Evolutionary conservation across 2,888 invertebrate genomes (phyloP).

Genomic region (Sesamia inferens): DNA sequence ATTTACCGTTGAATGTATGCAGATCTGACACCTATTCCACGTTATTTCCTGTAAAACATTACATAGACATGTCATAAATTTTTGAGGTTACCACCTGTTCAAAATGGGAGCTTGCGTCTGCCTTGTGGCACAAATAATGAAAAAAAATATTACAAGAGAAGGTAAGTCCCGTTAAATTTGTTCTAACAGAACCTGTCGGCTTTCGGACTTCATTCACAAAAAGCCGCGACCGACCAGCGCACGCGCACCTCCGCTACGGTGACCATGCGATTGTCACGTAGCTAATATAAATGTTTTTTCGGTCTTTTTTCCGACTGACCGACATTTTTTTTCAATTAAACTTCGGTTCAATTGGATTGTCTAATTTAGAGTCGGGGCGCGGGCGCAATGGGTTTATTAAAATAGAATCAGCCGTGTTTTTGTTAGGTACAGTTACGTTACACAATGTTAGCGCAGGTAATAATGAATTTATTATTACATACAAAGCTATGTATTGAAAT

Average conservation of each 20-base stretch:
- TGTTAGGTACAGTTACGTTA: slow-evolving; percentile 61
- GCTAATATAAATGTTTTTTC: slow-evolving; percentile 72
- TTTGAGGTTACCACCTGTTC: slow-evolving; percentile 65
- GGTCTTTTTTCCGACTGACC: slow-evolving; percentile 65
- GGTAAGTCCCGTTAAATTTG: slow-evolving; percentile 85
- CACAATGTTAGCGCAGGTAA: slow-evolving; percentile 46
- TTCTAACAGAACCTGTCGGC: slow-evolving; percentile 84
- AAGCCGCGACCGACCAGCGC: slow-evolving; percentile 81
- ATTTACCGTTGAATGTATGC: slow-evolving; percentile 36
- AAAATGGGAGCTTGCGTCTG: slow-evolving; percentile 67
- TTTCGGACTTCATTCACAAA: slow-evolving; percentile 84
- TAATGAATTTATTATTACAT: slow-evolving; percentile 49
- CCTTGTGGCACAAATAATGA: slow-evolving; percentile 70
- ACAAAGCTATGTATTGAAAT: slow-evolving; percentile 33
- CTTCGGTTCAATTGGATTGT: slow-evolving; percentile 51
- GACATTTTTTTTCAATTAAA: slow-evolving; percentile 69
- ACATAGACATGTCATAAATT: slow-evolving; percentile 54
- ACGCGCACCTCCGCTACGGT: slow-evolving; percentile 77
- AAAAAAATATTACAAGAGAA: slow-evolving; percentile 74
- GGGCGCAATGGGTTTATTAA: slow-evolving; percentile 60
- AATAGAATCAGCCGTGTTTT: slow-evolving; percentile 57
- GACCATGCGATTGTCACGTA: slow-evolving; percentile 78
- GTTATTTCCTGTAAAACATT: slow-evolving; percentile 54
- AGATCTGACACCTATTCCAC: slow-evolving; percentile 31
- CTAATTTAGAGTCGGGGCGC: slow-evolving; percentile 53